Evolutionary conservation across 2,113 vertebrate genomes (phyloP), one percentile per base, ranked within the genome.

Genomic region (Cygnus atratus): DNA sequence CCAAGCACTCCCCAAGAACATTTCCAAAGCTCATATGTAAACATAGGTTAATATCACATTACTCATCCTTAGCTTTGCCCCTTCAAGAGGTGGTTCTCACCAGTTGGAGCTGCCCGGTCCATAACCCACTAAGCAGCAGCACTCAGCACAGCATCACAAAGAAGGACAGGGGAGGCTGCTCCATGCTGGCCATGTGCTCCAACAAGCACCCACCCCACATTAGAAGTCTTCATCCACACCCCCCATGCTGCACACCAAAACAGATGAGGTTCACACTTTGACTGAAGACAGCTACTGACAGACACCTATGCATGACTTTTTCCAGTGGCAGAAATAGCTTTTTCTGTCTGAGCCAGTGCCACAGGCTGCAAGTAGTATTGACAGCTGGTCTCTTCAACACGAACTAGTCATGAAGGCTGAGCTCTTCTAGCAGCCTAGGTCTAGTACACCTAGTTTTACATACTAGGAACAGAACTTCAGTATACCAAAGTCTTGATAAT

Each of bases 361-460:
- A n/a, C 11, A 25, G 0, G 3, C 3, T 57, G 11, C n/a, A 35
- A 3, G 4, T 17, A 26, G 4, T 24, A 18, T 1, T 41, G 20
- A 43, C 11, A 93, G 25, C 48, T 31, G 17, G 41, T 46, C 10
- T 66, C 46, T 76, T 19, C 54, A 77, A 50, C 19, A 46, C 8
- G 0, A 5, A 63, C 58, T 5, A 26, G 26, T 21, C 37, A 73
- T 0, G 2, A 50, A 63, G 46, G 73, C 18, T 4, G 4, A 54
- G 20, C 7, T 71, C 37, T 35, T 29, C 28, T 4, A 18, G 20
- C 66, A 85, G 8, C 16, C 55, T n/a, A 12, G 4, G 57, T 20
- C 26, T 54, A n/a, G 37, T 14, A 22, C 0, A 2, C n/a, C n/a
- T n/a, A n/a, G 6, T 29, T 65, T 75, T 50, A 62, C 44, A 41